phyloP scores from a whole-genome alignment of 1,140 invertebrate species.

The Lethrus apterus region DNA sequence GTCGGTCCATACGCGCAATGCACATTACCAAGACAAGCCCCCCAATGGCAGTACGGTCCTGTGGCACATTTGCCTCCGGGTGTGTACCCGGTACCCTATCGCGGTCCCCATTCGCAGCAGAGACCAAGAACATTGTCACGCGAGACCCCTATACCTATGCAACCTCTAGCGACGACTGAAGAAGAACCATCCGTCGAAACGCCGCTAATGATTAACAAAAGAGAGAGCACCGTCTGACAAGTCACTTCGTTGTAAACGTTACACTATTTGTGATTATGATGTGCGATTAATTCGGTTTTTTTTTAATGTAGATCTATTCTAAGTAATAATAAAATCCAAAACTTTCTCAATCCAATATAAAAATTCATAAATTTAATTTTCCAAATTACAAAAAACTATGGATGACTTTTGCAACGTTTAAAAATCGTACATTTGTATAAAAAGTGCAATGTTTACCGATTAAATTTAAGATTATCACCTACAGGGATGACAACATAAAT shows the following conservation, averaged over 20 bases:
- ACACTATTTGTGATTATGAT: neutral
- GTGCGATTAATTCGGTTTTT: neutral
- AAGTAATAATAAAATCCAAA: neutral
- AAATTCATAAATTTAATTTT: neutral
- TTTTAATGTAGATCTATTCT: neutral
- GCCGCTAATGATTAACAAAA: slow-evolving; percentile 47
- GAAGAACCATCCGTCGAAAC: slow-evolving; percentile 47
- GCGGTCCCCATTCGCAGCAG: slow-evolving; percentile 27
- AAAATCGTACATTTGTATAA: neutral
- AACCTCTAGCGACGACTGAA: slow-evolving; percentile 37
- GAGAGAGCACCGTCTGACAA: slow-evolving; percentile 51
- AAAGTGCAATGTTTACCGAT: neutral
- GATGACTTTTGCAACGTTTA: neutral
- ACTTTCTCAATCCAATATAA: neutral
- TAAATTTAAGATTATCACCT: too few relatives aligned
- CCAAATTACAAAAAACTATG: neutral
- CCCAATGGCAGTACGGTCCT: slow-evolving; percentile 37
- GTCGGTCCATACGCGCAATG: slow-evolving; percentile 38
- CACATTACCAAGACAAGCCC: slow-evolving; percentile 46
- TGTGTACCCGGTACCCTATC: slow-evolving; percentile 34
- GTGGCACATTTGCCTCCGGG: slow-evolving; percentile 37
- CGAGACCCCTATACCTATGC: slow-evolving; percentile 43
- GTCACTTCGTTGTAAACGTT: slow-evolving; percentile 34
- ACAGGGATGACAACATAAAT: neutral
- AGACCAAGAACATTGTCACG: slow-evolving; percentile 26